Percentiles rank a stretch among this genome's conserved stretches.
phyloP scores from a whole-genome alignment of 1,140 invertebrate genomes.

The Hermetia illucens region DNA sequence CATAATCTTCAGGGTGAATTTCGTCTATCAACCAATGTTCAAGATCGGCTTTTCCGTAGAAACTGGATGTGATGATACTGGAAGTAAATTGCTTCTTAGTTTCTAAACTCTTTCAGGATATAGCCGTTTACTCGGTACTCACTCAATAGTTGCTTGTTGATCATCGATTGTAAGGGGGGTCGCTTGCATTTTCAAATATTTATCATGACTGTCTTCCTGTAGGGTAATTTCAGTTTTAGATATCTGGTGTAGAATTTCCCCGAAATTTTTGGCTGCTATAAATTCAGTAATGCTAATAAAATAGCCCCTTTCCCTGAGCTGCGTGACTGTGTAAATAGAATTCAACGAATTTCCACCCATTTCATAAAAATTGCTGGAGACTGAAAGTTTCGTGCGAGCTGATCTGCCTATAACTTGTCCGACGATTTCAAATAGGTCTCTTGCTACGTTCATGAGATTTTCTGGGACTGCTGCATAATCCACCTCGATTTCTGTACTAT shows the following conservation, averaged over 20 bases:
- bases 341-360: conserved; percentile 77
- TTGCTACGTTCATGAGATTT: conserved; percentile 43
- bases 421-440: conserved; percentile 55
- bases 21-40: conserved; percentile 57
- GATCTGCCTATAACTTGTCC: conserved; percentile 49
- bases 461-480: conserved; percentile 46
- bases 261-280: conserved; percentile 51
- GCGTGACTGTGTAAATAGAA: conserved; percentile 65
- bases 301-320: conserved; percentile 61
- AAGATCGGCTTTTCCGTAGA: conserved; percentile 69
- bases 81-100: conserved; percentile 10
- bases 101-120: background rate
- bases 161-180: conserved; percentile 45
- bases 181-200: conserved; percentile 32
- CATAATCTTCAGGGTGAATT: conserved; percentile 48
- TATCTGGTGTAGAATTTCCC: conserved; percentile 47
- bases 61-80: conserved; percentile 69
- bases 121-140: conserved; percentile 16
- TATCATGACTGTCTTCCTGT: conserved; percentile 15
- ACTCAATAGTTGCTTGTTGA: conserved; percentile 43
- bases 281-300: conserved; percentile 66
- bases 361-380: conserved; percentile 62
- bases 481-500: conserved; percentile 22
- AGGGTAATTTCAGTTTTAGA: conserved; percentile 2
- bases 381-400: conserved; percentile 38